Evolutionary conservation across 2,113 vertebrate genomes (phyloP).

Genomic region (Entomyzon cyanotis): DNA sequence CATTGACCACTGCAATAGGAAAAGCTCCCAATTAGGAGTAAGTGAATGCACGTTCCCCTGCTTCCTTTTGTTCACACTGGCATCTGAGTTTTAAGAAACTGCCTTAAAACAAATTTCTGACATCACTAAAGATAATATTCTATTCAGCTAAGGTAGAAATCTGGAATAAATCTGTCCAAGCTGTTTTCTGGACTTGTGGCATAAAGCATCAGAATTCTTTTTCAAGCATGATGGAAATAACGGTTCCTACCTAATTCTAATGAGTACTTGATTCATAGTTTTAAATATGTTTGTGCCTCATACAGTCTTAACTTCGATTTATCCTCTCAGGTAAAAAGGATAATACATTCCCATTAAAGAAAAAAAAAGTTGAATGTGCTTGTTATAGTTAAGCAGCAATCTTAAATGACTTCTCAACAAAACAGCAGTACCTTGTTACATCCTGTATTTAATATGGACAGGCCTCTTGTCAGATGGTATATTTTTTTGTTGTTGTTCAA

Average conservation of each 20-base stretch:
- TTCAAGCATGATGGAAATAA: neutral
- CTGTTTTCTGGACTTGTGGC: neutral
- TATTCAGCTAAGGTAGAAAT: neutral
- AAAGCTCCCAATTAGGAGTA: neutral
- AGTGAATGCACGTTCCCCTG: neutral
- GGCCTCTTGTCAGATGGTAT: neutral
- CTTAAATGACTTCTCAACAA: neutral
- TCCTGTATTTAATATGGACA: neutral
- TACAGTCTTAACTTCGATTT: neutral
- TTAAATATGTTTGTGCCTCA: neutral
- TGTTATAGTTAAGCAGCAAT: neutral
- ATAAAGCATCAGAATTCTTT: neutral
- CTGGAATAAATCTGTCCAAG: neutral
- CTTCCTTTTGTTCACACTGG: neutral
- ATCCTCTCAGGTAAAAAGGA: neutral
- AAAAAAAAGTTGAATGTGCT: neutral
- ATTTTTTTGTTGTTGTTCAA: neutral
- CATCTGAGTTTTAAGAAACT: neutral
- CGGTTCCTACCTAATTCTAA: neutral
- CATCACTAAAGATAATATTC: neutral
- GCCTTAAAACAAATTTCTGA: neutral
- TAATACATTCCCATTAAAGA: neutral
- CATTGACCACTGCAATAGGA: neutral
- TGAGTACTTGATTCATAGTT: neutral
- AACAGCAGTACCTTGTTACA: neutral